These are phyloP conservation scores for Bombyx mori DNA, from an alignment of 1,140 invertebrate genomes.

Conservation along the genomic window ASM3026992v2 NC_085115.1:6196001-6196500, in stretches of 20 bases:
- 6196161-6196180: conserved; percentile 51
- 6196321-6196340: conserved; percentile 57
- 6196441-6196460: conserved; percentile 24
- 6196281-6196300: conserved; percentile 54
- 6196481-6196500: neutral
- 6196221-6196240: conserved; percentile 65
- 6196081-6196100: conserved; percentile 46
- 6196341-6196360: conserved; percentile 46
- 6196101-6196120: conserved; percentile 35
- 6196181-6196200: conserved; percentile 52
- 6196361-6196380: conserved; percentile 37
- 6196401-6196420: conserved; percentile 51
- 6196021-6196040: conserved; percentile 25
- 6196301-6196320: conserved; percentile 55
- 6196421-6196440: conserved; percentile 42
- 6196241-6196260: conserved; percentile 54
- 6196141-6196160: conserved; percentile 42
- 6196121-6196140: conserved; percentile 20
- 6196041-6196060: conserved; percentile 20
- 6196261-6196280: conserved; percentile 56
- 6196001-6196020: conserved; percentile 13
- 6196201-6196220: conserved; percentile 58
- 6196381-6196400: conserved; percentile 51
- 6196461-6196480: conserved; percentile 21
- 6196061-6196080: conserved; percentile 26